These are phyloP conservation scores for Cerceris rybyensis DNA, from an alignment of 2,888 invertebrate genomes.

Conservation along the genomic window DNA sequence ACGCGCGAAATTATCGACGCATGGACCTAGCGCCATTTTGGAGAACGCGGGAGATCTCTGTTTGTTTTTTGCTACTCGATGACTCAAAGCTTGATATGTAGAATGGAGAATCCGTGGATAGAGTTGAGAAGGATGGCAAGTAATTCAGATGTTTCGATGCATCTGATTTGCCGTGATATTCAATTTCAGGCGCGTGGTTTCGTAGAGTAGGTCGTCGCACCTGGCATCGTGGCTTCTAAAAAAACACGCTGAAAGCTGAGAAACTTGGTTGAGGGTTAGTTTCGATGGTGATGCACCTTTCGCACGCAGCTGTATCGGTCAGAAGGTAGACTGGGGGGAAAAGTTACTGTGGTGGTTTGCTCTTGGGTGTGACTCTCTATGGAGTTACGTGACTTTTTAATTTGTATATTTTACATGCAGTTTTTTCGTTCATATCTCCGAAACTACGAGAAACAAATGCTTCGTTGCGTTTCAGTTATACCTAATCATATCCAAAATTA, in stretches of 20 bases:
- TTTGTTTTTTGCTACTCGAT: not conserved
- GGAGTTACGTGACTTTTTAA: not conserved
- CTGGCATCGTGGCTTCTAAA: constrained; percentile 42
- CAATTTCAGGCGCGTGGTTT: not conserved
- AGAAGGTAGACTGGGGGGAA: constrained; percentile 24
- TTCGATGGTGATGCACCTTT: constrained; percentile 63
- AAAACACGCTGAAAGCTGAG: constrained; percentile 50
- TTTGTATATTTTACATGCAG: too few relatives aligned
- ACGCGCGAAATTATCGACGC: not conserved
- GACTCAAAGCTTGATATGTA: not conserved
- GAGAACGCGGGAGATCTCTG: not conserved
- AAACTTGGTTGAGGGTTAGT: constrained; percentile 47
- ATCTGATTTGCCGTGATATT: not conserved
- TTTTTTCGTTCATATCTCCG: too few relatives aligned
- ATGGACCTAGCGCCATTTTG: not conserved
- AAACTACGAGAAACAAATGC: too few relatives aligned
- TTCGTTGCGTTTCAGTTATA: too few relatives aligned
- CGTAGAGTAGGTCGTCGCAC: constrained; percentile 32
- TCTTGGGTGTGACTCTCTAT: not conserved
- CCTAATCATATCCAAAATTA: too few relatives aligned
- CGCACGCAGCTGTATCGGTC: constrained; percentile 60
- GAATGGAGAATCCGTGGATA: not conserved
- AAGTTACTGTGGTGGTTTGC: constrained; percentile 13
- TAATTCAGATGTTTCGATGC: not conserved
- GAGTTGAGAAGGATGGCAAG: not conserved